These are phyloP conservation scores for Tamias sibiricus DNA, from an alignment of 2,113 vertebrate species.

Conservation along the genomic window DNA sequence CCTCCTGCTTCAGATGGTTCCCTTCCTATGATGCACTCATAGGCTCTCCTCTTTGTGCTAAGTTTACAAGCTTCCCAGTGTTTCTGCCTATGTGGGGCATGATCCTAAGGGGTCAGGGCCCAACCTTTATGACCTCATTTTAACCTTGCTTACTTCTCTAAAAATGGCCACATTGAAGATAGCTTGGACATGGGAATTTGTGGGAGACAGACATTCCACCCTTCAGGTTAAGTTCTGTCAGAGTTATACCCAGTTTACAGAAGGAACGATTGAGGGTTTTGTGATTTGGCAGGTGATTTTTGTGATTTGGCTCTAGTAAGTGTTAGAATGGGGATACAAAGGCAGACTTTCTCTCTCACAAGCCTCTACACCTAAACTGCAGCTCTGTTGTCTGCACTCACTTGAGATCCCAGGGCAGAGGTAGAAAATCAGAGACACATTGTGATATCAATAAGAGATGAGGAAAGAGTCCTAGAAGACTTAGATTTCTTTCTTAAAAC, in stretches of 20 bases:
- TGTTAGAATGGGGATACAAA: background rate
- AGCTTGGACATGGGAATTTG: background rate
- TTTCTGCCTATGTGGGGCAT: background rate
- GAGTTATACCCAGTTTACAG: background rate
- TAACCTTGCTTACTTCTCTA: background rate
- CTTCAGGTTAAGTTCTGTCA: background rate
- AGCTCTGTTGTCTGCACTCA: background rate
- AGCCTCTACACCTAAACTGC: background rate
- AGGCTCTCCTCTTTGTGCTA: background rate
- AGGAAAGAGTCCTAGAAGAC: background rate
- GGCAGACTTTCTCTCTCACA: background rate
- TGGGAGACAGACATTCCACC: background rate
- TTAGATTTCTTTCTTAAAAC: background rate
- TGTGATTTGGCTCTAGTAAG: background rate
- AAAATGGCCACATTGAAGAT: background rate
- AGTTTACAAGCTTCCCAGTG: background rate
- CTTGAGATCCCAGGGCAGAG: background rate
- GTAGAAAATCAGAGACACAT: background rate
- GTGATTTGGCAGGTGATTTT: background rate
- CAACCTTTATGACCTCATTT: background rate
- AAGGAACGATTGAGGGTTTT: background rate
- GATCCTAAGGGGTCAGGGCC: background rate
- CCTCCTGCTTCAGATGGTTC: background rate
- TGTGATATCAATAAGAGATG: background rate
- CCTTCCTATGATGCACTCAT: background rate